Base-by-base conservation (phyloP, 2,888 invertebrate species). In the Acronicta alni region DNA sequence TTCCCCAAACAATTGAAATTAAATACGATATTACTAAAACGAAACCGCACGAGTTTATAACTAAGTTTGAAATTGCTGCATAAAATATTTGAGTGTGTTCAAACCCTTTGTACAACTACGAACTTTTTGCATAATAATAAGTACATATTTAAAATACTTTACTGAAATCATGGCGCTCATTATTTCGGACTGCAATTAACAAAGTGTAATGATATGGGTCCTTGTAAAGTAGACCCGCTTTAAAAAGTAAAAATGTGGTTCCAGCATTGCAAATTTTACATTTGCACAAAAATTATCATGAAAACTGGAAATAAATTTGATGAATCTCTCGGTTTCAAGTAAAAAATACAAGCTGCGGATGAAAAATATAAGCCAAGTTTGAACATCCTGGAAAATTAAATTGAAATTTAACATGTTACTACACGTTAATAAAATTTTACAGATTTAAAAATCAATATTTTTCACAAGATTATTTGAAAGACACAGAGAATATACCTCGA, bases 1-100 rank as follows among this genome's bases (percentile, higher is more conserved):
- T 7, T 42, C 23, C 48, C 38, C 26, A 23, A 14, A 46, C 60
- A 39, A 67, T 67, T 54, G 37, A 48, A 60, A 67, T 57, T 35
- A 42, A 30, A 23, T 49, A 32, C 23, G 41, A 37, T 64, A 30
- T 35, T 41, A 65, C 39, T 53, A 67, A 55, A 67, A 32, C 37
- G 5, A 41, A 60, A 72, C 72, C 68, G 48, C 71, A 56, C 67
- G 53, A 56, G 65, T 51, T 63, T 68, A 53, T 60, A 70, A 68
- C 61, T 70, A 75, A 66, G 65, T 58, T 55, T 55, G 57, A 65
- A 61, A 66, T 66, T 67, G 66, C 59, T 52, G 45, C 54, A 62
- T 61, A 49, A 75, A 64, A 65, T 68, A 67, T 72, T 26, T 15
- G 37, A 39, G 23, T 39, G 43, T 14, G 43, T 61, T 72, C 16